These are phyloP conservation scores for Drosophila micromelanica DNA, from an alignment of 1,140 invertebrate genomes.

Conservation along the genomic window DNA sequence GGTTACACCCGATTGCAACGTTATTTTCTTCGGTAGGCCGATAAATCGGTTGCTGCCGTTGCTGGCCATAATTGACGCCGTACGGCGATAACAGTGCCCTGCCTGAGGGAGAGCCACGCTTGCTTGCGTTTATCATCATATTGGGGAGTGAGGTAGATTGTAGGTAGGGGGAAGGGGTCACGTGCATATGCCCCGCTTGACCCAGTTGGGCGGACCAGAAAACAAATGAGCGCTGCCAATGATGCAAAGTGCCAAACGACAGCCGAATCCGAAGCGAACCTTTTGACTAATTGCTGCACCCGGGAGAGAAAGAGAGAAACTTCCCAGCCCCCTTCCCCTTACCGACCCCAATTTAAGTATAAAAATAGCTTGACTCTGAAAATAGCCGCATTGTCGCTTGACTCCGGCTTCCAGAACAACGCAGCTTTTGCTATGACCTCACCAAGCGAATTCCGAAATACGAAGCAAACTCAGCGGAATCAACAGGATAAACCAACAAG, in stretches of 20 bases:
- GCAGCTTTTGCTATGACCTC: conserved; percentile 28
- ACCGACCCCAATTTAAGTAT: conserved; percentile 4
- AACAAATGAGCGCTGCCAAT: conserved; percentile 58
- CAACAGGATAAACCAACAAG: conserved; percentile 34
- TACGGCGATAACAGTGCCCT: conserved; percentile 45
- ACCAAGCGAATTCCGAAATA: conserved; percentile 15
- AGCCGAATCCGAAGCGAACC: conserved; percentile 22
- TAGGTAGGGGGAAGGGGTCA: not conserved
- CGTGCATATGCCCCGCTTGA: conserved; percentile 53
- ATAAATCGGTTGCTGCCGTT: conserved; percentile 50
- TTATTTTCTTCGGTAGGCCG: conserved; percentile 24
- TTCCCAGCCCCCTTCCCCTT: not conserved
- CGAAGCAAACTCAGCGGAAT: not conserved
- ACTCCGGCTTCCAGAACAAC: conserved; percentile 5
- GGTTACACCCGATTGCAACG: no score
- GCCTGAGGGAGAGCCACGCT: conserved; percentile 14
- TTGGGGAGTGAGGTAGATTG: conserved; percentile 1
- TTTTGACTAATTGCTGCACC: conserved; percentile 73
- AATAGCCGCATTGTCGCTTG: conserved; percentile 12
- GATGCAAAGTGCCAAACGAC: conserved; percentile 30
- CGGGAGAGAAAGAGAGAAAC: not conserved
- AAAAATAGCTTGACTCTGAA: conserved; percentile 33
- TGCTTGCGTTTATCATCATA: conserved; percentile 53
- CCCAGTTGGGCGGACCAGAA: conserved; percentile 52
- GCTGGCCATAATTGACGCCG: conserved; percentile 51